Conservation (phyloP, 2,113 vertebrate species). For the Hylia prasina region DNA sequence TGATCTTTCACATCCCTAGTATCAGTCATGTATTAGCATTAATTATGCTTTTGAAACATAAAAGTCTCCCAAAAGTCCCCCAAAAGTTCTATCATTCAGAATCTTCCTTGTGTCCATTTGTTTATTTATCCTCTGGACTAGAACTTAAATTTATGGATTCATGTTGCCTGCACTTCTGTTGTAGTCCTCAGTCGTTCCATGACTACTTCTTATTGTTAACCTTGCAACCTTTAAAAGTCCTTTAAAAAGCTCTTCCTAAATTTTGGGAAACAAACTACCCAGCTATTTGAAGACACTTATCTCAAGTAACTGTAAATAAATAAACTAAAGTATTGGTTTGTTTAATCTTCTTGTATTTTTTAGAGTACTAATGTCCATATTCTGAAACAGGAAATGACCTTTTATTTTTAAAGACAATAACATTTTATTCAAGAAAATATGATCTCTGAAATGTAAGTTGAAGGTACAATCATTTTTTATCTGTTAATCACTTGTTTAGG, state of each 20-base stretch:
- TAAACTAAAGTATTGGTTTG: neutral
- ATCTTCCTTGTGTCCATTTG: neutral
- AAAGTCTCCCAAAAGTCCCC: neutral
- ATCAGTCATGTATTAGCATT: neutral
- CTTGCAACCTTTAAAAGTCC: neutral
- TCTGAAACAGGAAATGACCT: neutral
- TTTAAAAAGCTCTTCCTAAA: neutral
- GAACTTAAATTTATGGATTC: neutral
- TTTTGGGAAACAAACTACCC: neutral
- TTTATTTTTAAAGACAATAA: neutral
- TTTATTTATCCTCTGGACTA: neutral
- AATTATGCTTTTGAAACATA: neutral
- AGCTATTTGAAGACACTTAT: neutral
- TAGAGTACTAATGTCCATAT: neutral
- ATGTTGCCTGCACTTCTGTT: neutral
- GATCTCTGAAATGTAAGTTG: neutral
- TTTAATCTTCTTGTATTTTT: neutral
- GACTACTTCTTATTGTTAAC: neutral
- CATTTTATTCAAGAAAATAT: neutral
- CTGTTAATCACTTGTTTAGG: neutral
- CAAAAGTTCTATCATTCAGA: neutral
- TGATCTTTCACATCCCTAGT: neutral
- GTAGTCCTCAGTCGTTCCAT: neutral
- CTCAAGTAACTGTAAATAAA: neutral
- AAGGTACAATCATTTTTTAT: neutral